Conservation (phyloP, 2,113 vertebrate genomes). For the Alosa alosa region DNA sequence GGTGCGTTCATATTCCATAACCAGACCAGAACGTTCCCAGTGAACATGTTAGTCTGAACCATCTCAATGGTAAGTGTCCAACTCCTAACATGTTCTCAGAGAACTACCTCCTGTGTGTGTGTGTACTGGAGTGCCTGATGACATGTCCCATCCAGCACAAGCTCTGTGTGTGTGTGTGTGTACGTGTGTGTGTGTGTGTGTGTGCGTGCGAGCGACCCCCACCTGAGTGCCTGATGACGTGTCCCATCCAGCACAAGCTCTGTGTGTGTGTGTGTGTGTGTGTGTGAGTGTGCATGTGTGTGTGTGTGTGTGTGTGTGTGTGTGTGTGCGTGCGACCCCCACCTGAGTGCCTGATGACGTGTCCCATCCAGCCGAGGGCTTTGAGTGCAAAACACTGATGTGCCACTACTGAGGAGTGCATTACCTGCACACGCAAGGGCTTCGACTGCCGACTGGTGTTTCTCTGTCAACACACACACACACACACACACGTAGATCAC, state of each 20-base stretch:
- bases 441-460: slow-evolving; percentile 96
- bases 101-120: background rate
- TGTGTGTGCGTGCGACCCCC: too few species aligned
- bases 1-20: too few species aligned
- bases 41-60: too few species aligned
- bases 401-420: slow-evolving; percentile 95
- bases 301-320: too few species aligned
- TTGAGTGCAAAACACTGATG: slow-evolving; percentile 97
- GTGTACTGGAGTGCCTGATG: too few species aligned
- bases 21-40: too few species aligned
- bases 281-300: too few species aligned
- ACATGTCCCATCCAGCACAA: background rate
- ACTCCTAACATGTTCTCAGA: too few species aligned
- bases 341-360: slow-evolving; percentile 93
- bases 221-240: slow-evolving; percentile 93
- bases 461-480: slow-evolving; percentile 70
- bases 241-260: slow-evolving; percentile 80
- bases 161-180: background rate
- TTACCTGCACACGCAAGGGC: slow-evolving; percentile 93
- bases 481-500: background rate
- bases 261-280: too few species aligned
- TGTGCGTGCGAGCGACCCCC: background rate
- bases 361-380: slow-evolving; percentile 87
- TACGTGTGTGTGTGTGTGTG: background rate
- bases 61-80: too few species aligned